Base-by-base conservation (phyloP, 2,113 vertebrate species). In the Alligator mississippiensis region DNA sequence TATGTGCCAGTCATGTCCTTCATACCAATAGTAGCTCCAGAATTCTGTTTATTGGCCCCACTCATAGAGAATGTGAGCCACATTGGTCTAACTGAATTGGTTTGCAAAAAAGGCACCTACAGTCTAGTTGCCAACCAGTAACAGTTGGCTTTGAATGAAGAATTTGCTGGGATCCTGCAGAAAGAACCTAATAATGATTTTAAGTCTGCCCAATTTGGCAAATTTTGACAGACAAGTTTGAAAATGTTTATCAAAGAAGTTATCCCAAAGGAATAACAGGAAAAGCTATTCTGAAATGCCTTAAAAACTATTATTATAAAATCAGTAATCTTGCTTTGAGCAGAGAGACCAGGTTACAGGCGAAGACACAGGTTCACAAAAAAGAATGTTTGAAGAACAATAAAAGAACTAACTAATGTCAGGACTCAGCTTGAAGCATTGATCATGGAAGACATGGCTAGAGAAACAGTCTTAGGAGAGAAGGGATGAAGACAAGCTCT, bases 241-340 rank as follows among this genome's bases (percentile, higher is more conserved):
- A 66, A 90, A 90, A 88, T 88, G 72, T 88, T 59, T 60, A 95
- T 88, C 28, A 95, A 95, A 83, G 30, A 77, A 82, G 85, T 28
- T 57, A 64, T 25, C 88, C 54, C 24, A 94, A 87, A 72, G 88
- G 2, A 82, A 87, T 78, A 11, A 82, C 90, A 88, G 12, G 57
- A 21, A 85, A 93, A 85, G 63, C 11, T 61, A 8, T 80, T 76
- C 61, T 11, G 11, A n/a, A 75, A 12, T 21, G 21, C 63, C 68
- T 88, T 90, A 34, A 77, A 94, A 91, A 34, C 15, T n/a, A 28
- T 77, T 13, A 62, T 82, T 90, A 84, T 34, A 72, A 88, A 55
- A 3, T 90, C 80, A 90, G 84, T 77, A 80, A 54, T 75, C 27
- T n/a, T 88, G 10, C 66, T 85, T 77, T 3, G 2, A 82, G 59